Evolutionary conservation across 2,888 invertebrate genomes (phyloP).

Genomic region (Lasioglossum calceatum): DNA sequence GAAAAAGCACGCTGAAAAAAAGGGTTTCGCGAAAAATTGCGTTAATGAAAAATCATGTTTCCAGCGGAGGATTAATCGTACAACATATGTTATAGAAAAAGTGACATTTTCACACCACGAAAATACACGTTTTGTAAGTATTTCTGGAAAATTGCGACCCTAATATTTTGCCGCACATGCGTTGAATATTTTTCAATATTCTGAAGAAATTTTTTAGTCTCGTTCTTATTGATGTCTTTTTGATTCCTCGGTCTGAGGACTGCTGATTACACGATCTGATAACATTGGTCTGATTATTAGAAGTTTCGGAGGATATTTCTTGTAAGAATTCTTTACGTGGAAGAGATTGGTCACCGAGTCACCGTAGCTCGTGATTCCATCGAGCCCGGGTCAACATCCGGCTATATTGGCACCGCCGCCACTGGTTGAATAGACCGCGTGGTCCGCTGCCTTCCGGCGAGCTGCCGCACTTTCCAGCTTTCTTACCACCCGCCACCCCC

Average conservation of each 20-base stretch:
- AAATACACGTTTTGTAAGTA: background rate
- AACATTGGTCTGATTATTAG: background rate
- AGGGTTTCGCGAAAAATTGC: background rate
- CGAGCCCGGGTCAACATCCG: slow-evolving; percentile 64
- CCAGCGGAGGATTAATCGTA: too few species aligned
- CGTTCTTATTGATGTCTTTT: too few species aligned
- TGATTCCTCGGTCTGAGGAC: too few species aligned
- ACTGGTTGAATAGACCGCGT: slow-evolving; percentile 70
- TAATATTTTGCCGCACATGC: background rate
- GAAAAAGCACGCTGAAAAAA: background rate
- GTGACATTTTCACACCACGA: background rate
- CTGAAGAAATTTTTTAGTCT: too few species aligned
- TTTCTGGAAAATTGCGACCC: background rate
- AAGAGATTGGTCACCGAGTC: slow-evolving; percentile 55
- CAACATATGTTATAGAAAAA: background rate
- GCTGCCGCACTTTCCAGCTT: slow-evolving; percentile 48
- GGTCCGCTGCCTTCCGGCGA: slow-evolving; percentile 52
- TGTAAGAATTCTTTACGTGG: background rate
- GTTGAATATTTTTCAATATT: background rate
- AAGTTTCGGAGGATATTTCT: background rate
- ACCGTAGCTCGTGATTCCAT: slow-evolving; percentile 23
- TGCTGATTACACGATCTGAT: too few species aligned
- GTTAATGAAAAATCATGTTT: too few species aligned
- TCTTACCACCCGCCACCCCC: slow-evolving; percentile 26
- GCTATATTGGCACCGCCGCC: slow-evolving; percentile 40